phyloP scores from a whole-genome alignment of 1,140 invertebrate genomes.

The Atta texana region DNA sequence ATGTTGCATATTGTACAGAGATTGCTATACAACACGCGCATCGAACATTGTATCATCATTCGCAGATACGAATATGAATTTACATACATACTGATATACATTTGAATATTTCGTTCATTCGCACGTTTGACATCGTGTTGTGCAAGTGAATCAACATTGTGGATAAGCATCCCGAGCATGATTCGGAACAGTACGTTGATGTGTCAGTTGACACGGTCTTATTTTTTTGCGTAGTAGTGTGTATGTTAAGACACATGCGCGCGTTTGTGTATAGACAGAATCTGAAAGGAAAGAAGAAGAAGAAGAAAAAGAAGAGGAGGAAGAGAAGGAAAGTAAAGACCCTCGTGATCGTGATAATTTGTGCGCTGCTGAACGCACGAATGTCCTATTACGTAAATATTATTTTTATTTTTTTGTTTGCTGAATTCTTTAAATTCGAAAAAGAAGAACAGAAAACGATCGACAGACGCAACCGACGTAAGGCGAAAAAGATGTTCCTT shows the following conservation, averaged over 20 bases:
- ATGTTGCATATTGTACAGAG: slow-evolving; percentile 52
- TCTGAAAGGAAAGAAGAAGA: neutral
- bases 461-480: slow-evolving; percentile 42
- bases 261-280: slow-evolving; percentile 37
- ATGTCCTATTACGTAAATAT: slow-evolving; percentile 55
- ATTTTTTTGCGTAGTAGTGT: slow-evolving; percentile 19
- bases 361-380: slow-evolving; percentile 28
- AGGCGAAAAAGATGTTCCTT: slow-evolving; percentile 56
- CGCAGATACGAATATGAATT: slow-evolving; percentile 2
- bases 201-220: slow-evolving; percentile 21
- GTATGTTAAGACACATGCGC: slow-evolving; percentile 17
- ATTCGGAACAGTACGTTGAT: slow-evolving; percentile 17
- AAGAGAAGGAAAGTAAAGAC: neutral
- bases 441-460: slow-evolving; percentile 13
- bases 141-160: slow-evolving; percentile 26
- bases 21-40: slow-evolving; percentile 34
- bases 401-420: slow-evolving; percentile 46
- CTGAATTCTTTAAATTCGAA: slow-evolving; percentile 18
- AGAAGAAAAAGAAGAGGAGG: neutral
- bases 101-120: slow-evolving; percentile 22
- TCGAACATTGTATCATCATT: slow-evolving; percentile 25
- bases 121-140: slow-evolving; percentile 6
- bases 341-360: slow-evolving; percentile 52
- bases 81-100: neutral
- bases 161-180: neutral